Evolutionary conservation across 2,797 vertebrate genomes (phyloP).

Genomic region (Artibeus lituratus): DNA sequence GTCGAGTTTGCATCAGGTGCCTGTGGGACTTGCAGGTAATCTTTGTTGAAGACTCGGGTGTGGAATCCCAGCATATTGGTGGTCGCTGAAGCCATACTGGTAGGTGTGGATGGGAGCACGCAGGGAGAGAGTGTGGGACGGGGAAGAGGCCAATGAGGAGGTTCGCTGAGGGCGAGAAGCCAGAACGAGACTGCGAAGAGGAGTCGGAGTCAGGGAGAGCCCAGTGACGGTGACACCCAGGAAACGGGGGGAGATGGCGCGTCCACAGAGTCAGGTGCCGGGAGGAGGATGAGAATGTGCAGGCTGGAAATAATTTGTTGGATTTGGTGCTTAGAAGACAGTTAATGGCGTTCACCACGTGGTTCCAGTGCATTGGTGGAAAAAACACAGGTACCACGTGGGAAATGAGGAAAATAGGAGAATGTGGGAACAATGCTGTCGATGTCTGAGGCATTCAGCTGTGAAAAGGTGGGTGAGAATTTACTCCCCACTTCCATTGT

Average conservation of each 20-base stretch:
- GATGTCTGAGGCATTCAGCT: background rate
- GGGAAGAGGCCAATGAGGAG: background rate
- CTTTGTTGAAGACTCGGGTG: background rate
- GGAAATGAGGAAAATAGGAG: background rate
- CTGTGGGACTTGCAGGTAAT: background rate
- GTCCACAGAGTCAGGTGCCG: background rate
- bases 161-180: background rate
- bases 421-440: background rate
- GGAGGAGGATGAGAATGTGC: background rate
- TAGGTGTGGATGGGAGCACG: background rate
- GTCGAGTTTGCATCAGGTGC: background rate
- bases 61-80: background rate
- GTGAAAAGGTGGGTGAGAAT: background rate
- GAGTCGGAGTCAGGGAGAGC: background rate
- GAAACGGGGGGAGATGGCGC: background rate
- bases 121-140: background rate
- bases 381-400: background rate
- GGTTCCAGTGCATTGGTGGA: background rate
- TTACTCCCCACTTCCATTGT: background rate
- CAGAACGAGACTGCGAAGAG: background rate
- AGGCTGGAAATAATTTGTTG: background rate
- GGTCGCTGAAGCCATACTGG: background rate
- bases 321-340: background rate
- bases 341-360: background rate
- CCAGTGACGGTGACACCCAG: background rate